Base-by-base conservation (phyloP, 2,113 vertebrate genomes). In the Elanoides forficatus region DNA sequence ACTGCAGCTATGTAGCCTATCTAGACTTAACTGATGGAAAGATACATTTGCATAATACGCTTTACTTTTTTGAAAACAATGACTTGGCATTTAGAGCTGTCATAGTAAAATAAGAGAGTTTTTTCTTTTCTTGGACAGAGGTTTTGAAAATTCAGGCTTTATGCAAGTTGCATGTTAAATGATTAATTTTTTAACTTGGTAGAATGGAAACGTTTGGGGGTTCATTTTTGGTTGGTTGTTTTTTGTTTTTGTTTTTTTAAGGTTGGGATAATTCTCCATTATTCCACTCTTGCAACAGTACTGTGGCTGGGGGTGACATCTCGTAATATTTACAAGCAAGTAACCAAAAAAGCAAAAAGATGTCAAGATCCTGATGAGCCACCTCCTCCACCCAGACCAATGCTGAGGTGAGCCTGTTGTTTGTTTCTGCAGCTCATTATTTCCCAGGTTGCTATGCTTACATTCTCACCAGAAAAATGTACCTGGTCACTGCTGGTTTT, bases 291-390 rank as follows among this genome's bases (percentile, higher is more conserved):
- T 79, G 99, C 99, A 11, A 99, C 99, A 1, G 98, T 99, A 10
- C 94, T 99, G 9, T 99, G 99, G 99, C 98, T 99, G 23, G 99
- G 99, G 6, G 99, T 99, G 89, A 99, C 99, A 0, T 99, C 99
- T 67, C 98, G 99, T 65, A 99, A 99, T 96, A 99, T 99, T 96
- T 99, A 99, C 95, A 99, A 99, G 70, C 99, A 99, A 98, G 98
- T 99, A 94, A 99, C 99, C 1, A 99, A 98, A 83, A 99, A 99
- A 93, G 98, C 98, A 43, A 99, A 99, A 30, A 98, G 99, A 29
- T 99, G 99, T 59, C 99, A 99, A 82, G 99, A 99, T 88, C 98
- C 99, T 65, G 99, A 99, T 34, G 99, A 99, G 58, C 99, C 99
- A 0, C 99, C 99, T 2, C 99, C 99, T 12, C 99, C 99, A 4